Conservation (phyloP, 2,888 invertebrate genomes). For the Melanostoma mellinum region DNA sequence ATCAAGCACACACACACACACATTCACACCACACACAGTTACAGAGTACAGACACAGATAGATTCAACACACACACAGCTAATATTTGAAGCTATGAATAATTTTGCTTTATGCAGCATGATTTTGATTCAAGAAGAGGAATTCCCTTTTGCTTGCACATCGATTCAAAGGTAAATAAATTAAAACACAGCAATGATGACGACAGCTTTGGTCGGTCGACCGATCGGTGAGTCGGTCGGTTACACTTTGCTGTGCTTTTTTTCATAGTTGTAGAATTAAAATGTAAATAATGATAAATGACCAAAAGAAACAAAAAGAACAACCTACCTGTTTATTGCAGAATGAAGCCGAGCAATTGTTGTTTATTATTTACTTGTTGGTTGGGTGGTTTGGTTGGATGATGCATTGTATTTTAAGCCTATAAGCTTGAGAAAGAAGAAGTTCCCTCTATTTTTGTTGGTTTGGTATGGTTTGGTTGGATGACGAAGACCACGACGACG, state of each 20-base stretch:
- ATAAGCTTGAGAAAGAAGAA: constrained; percentile 7
- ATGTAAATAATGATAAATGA: constrained; percentile 61
- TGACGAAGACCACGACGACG: not conserved
- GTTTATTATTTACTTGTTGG: constrained; percentile 55
- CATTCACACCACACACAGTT: constrained; percentile 2
- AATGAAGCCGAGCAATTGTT: constrained; percentile 68
- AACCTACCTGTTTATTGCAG: constrained; percentile 72
- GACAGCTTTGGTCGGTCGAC: constrained; percentile 12
- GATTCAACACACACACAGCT: too few species aligned
- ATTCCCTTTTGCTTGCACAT: constrained; percentile 67
- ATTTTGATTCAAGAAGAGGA: not conserved
- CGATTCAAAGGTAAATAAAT: constrained; percentile 66
- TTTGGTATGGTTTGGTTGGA: too few species aligned
- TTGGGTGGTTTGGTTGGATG: constrained; percentile 21
- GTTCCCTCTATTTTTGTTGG: not conserved
- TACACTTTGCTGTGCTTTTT: constrained; percentile 17
- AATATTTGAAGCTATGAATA: too few species aligned
- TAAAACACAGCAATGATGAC: constrained; percentile 45
- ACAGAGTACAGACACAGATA: too few species aligned
- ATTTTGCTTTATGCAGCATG: too few species aligned
- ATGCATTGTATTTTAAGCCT: constrained; percentile 23
- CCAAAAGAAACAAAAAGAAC: constrained; percentile 9
- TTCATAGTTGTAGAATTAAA: constrained; percentile 21
- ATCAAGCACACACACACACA: too few species aligned
- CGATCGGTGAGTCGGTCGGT: not conserved